Conservation (phyloP, 2,888 invertebrate species). For the Teinopalpus imperialis region DNA sequence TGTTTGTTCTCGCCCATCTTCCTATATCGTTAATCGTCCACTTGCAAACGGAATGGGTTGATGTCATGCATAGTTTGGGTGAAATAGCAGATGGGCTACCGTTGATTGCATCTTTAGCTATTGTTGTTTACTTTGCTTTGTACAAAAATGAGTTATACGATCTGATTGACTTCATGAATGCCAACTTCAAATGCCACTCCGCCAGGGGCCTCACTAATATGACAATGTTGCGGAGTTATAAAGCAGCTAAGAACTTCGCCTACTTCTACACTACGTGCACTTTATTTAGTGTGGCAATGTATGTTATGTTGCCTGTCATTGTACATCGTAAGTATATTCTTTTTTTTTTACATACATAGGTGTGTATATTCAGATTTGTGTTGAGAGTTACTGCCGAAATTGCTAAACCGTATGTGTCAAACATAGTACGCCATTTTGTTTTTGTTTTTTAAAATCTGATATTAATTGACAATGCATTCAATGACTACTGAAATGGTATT, state of each 20-base stretch:
- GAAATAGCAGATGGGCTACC: slow-evolving; percentile 63
- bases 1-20: slow-evolving; percentile 48
- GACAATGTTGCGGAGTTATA: slow-evolving; percentile 60
- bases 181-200: slow-evolving; percentile 60
- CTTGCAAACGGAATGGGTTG: slow-evolving; percentile 57
- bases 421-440: too few relatives aligned
- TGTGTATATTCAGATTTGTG: too few relatives aligned
- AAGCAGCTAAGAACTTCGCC: slow-evolving; percentile 53
- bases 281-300: slow-evolving; percentile 63
- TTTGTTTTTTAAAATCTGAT: too few relatives aligned
- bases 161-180: slow-evolving; percentile 52
- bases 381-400: too few relatives aligned
- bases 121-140: slow-evolving; percentile 56
- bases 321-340: slow-evolving; percentile 59
- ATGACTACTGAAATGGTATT: too few relatives aligned
- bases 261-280: slow-evolving; percentile 63
- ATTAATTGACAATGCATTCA: too few relatives aligned
- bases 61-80: slow-evolving; percentile 57
- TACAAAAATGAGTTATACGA: slow-evolving; percentile 53
- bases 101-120: slow-evolving; percentile 48
- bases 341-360: slow-evolving; percentile 8
- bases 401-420: too few relatives aligned
- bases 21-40: slow-evolving; percentile 46
- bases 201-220: slow-evolving; percentile 66
- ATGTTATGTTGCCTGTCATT: slow-evolving; percentile 53